Evolutionary conservation across 2,113 vertebrate genomes (phyloP), one percentile per base, ranked within the genome.

Genomic region (Takifugu bimaculatus): DNA sequence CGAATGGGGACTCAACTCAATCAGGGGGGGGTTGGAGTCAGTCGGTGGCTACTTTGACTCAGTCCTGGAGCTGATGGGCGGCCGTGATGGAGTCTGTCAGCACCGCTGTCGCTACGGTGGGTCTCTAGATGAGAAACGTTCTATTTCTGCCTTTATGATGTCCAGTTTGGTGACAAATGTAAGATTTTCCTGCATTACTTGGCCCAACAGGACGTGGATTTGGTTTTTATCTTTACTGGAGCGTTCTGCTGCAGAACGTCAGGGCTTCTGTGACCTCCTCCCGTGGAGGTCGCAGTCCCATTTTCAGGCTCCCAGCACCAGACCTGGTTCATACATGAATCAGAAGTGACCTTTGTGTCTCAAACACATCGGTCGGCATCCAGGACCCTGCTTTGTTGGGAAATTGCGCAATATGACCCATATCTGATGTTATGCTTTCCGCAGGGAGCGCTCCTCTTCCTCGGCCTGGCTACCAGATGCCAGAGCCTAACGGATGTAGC

Each of bases 41-140:
- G 92, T 95, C n/a, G 89, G 93, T 50, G 57, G 89, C 67, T 97
- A 97, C 87, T 96, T 98, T 0, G 95, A 98, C 75, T 96, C 94
- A 0, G 90, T 98, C 81, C 70, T 94, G 78, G 95, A 98, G 75
- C 88, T 96, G 58, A 90, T 98, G 3, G 95, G 95, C 1, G 95
- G 95, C 0, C 94, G 93, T 48, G 93, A 98, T 0, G 95, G 95
- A 0, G 88, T 98, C 39, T 98, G 95, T 10, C 94, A 98, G 64
- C 95, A 96, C 85, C 88, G 91, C 45, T 98, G 95, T 63, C 90
- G 95, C 35, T 94, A 91, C 0, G 95, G 95, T 97, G 77, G 91
- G 93, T 27, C 20, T 2, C 7, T 26, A 3, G 48, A 1, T n/a
- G 3, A 26, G 20, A 25, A 50, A 25, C 9, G 4, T 9, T 3